These are phyloP conservation scores for Drosophila phalerata DNA, from an alignment of 2,888 invertebrate species.

Conservation along the genomic window DNA sequence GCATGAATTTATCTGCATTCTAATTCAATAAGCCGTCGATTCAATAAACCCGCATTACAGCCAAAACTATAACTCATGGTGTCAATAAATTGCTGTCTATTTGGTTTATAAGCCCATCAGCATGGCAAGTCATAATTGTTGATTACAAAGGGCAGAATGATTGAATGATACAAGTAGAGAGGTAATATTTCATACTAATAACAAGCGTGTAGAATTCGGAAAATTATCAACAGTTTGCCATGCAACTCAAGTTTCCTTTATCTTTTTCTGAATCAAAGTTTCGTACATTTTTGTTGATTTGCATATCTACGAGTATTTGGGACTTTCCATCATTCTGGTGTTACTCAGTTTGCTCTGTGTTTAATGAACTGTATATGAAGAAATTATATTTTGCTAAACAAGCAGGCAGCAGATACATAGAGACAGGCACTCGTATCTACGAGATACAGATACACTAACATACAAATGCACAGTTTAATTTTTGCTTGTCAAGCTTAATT, in stretches of 20 bases:
- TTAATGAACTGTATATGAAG: conserved; percentile 76
- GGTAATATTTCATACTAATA: background rate
- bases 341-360: conserved; percentile 58
- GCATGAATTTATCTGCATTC: conserved; percentile 50
- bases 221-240: background rate
- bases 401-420: conserved; percentile 31
- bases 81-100: conserved; percentile 43
- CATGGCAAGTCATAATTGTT: conserved; percentile 11
- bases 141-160: conserved; percentile 8
- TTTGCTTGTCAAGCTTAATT: conserved; percentile 82
- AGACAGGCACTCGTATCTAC: conserved; percentile 5
- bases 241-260: conserved; percentile 16
- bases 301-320: conserved; percentile 44
- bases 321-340: conserved; percentile 36
- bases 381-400: conserved; percentile 76
- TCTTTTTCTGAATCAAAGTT: conserved; percentile 1
- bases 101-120: conserved; percentile 26
- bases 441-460: conserved; percentile 26
- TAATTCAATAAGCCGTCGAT: conserved; percentile 54
- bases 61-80: conserved; percentile 31
- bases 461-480: conserved; percentile 71
- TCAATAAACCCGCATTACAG: conserved; percentile 29
- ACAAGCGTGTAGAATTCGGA: background rate
- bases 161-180: conserved; percentile 3
- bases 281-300: conserved; percentile 27